Evolutionary conservation across 2,797 vertebrate species (phyloP).

Genomic region (Amblyraja radiata): DNA sequence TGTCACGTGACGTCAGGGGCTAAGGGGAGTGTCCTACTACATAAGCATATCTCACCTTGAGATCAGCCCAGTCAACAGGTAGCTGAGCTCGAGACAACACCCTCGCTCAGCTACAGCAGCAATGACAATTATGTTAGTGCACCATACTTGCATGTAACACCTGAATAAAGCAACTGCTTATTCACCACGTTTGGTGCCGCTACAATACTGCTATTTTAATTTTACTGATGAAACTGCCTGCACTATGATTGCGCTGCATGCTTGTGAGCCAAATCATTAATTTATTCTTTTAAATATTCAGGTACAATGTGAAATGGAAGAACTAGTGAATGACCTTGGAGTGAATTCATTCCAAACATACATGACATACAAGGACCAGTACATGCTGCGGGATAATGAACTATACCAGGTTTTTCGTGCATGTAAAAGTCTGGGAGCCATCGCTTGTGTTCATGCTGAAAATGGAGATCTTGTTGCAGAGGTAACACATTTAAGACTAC

Average conservation of each 20-base stretch:
- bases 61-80: no score
- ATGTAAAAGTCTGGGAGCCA: slow-evolving; percentile 85
- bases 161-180: no score
- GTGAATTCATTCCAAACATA: slow-evolving; percentile 98
- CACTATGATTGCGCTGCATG: neutral
- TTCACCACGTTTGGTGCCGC: no score
- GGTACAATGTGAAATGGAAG: slow-evolving; percentile 90
- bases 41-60: no score
- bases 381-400: slow-evolving; percentile 90
- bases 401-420: slow-evolving; percentile 85
- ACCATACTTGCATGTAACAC: no score
- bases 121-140: no score
- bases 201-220: neutral
- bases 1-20: no score
- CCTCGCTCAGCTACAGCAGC: no score
- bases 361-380: slow-evolving; percentile 92
- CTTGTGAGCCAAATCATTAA: neutral
- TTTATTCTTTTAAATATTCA: slow-evolving; percentile 45
- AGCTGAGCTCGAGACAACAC: no score
- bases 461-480: slow-evolving; percentile 92
- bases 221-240: neutral
- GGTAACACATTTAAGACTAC: slow-evolving; percentile 56
- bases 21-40: no score
- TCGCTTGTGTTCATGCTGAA: slow-evolving; percentile 87
- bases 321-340: slow-evolving; percentile 82